Conservation (phyloP, 2,888 invertebrate genomes). For the Pyrrhia umbra region DNA sequence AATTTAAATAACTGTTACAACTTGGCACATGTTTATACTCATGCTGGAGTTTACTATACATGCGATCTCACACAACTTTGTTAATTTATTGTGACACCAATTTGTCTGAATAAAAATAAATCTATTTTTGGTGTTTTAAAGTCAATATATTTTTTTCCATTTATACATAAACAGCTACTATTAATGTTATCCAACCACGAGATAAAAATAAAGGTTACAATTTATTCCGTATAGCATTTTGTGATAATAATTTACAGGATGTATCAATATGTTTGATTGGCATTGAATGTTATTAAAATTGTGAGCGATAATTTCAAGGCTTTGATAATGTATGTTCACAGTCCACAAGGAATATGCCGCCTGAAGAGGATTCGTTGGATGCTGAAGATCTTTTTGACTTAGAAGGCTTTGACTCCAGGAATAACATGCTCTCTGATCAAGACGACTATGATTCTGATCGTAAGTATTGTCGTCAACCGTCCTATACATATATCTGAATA, state of each 20-base stretch:
- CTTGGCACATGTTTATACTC: slow-evolving; percentile 17
- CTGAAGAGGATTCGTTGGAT: slow-evolving; percentile 89
- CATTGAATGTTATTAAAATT: neutral
- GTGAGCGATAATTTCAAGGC: neutral
- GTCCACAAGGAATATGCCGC: slow-evolving; percentile 76
- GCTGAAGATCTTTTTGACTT: slow-evolving; percentile 94
- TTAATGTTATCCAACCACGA: neutral
- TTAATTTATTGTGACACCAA: slow-evolving; percentile 31
- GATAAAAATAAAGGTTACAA: slow-evolving; percentile 9
- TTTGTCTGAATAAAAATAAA: slow-evolving; percentile 20
- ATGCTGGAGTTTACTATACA: slow-evolving; percentile 28
- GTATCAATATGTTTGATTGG: neutral
- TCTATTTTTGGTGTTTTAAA: slow-evolving; percentile 9
- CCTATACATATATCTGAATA: too few relatives aligned
- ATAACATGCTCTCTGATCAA: slow-evolving; percentile 89
- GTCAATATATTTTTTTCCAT: neutral
- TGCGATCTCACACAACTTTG: slow-evolving; percentile 26
- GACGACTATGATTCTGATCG: slow-evolving; percentile 94
- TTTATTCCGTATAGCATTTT: slow-evolving; percentile 1
- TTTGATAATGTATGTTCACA: slow-evolving; percentile 62
- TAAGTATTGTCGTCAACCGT: slow-evolving; percentile 75
- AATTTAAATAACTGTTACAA: slow-evolving; percentile 19
- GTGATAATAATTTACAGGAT: neutral
- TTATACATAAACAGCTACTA: neutral
- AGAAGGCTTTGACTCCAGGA: slow-evolving; percentile 92